A percentile compares a stretch with the other conserved stretches of the same genome.
These are phyloP conservation scores for Thalassaphorura encarpata DNA, from an alignment of 1,140 invertebrate genomes.

Conservation along the genomic window DNA sequence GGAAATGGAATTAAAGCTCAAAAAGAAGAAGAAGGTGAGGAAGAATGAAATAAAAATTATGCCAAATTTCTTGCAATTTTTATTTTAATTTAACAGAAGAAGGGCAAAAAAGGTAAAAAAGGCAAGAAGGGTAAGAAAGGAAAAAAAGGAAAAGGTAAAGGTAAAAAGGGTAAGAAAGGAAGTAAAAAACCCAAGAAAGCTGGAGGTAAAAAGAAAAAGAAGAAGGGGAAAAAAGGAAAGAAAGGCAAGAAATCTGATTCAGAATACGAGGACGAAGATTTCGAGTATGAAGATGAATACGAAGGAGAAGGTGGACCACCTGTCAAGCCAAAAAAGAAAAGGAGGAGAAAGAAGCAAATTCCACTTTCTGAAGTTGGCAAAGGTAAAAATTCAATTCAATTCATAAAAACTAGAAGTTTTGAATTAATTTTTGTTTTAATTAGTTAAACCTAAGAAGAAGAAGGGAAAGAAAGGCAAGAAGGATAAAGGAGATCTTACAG, in stretches of 20 bases:
- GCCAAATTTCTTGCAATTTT: not conserved
- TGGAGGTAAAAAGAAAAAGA: not conserved
- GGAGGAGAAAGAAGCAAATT: not conserved
- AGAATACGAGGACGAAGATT: not conserved
- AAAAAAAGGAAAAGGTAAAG: not conserved
- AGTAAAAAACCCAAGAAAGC: not conserved
- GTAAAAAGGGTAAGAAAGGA: not conserved
- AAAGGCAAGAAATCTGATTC: not conserved
- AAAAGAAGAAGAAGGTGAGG: not conserved
- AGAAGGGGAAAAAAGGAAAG: not conserved
- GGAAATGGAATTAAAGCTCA: too few relatives aligned
- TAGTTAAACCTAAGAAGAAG: not conserved
- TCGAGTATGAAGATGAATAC: not conserved
- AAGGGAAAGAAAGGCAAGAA: not conserved
- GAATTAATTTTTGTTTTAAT: not conserved
- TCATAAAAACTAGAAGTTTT: not conserved
- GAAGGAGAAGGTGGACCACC: not conserved
- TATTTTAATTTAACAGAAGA: not conserved
- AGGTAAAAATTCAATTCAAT: not conserved
- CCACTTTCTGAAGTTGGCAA: not conserved
- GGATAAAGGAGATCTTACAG: too few relatives aligned
- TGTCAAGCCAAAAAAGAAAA: not conserved
- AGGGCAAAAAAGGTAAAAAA: conserved; percentile 5
- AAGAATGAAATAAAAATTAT: not conserved
- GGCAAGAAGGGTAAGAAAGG: not conserved